Base-by-base conservation (phyloP, 2,113 vertebrate species). In the Regulus satrapa region DNA sequence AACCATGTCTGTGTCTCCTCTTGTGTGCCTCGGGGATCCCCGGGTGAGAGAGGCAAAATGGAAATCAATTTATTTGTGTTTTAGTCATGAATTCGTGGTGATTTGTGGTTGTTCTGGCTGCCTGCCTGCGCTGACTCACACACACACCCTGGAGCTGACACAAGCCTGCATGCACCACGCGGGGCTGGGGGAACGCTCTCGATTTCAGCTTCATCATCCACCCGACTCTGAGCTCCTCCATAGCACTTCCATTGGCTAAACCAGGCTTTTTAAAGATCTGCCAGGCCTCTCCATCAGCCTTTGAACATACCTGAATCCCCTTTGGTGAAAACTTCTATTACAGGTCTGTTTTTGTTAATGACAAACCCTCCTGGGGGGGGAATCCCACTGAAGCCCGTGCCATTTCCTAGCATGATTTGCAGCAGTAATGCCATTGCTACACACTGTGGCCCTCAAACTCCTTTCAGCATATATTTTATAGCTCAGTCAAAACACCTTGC, bases 121-220 rank as follows among this genome's bases (percentile, higher is more conserved):
- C 48, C 63, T 83, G 79, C 71, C 63, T 28, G 48, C 36, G 79
- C 79, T 83, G 79, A 43, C 34, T 24, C 71, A 32, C 55, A 14
- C 34, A 38, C 48, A 43, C 71, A 55, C 55, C 18, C 43, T 16
- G 0, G 6, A 52, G 59, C 58, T 95, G 63, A n/a, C 66, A 48
- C 6, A 17, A 64, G 5, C 34, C 66, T 43, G 14, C 16, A 12
- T 21, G 12, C 34, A 63, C 56, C 38, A 63, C 0, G 0, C 0
- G 1, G 63, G 14, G 24, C 20, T 9, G 31, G n/a, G n/a, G 34
- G 8, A 77, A 73, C 74, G 15, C 14, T 91, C 46, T 48, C 12
- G 2, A 23, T 48, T 77, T 24, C 62, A 76, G 54, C 10, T 79
- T 80, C 52, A 34, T 24, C 32, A 28, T 36, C 55, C 62, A 20